Base-by-base conservation (phyloP, 1,140 invertebrate species). In the Eumaeus atala region DNA sequence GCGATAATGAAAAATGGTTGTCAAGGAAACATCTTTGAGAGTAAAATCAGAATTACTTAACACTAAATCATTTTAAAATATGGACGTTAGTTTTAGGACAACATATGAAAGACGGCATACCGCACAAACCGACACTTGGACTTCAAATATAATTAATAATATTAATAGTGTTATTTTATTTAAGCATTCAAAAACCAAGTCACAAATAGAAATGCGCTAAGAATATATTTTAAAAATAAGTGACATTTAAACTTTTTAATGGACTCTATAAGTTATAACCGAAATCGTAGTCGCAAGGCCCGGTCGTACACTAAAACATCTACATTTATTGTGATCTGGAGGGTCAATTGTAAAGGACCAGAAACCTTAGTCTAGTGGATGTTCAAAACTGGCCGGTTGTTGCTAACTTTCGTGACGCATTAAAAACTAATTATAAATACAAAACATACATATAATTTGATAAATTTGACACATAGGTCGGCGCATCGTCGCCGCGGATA, bases 81-180 rank as follows among this genome's bases (percentile, higher is more conserved):
- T 84, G 83, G 83, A 86, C 83, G 83, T 86, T 80, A 83, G 59
- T 76, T 70, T 78, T 62, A 84, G 80, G 83, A 86, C 80, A 83
- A 74, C 77, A 72, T 77, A 86, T 68, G 70, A 68, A 77, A 86
- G 83, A 86, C 79, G 83, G 83, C 67, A 77, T 75, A 67, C 61
- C 64, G 66, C 61, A 72, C 72, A 74, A 62, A 63, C 54, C 66
- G 76, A 66, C 66, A 56, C 17, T 47, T 38, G 47, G 47, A 44
- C 40, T 44, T 44, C 9, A 14, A 44, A 44, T 44, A 12, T 5
- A 44, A 17, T 16, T 44, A 2, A 14, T 16, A 44, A 44, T 44
- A 44, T 28, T 3, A 28, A 28, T 28, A 28, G 6, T 28, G 21
- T 28, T 28, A 28, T 28, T 28, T 28, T 28, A 28, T 28, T 28